These are phyloP conservation scores for Leuctra nigra DNA, from an alignment of 2,888 invertebrate species.

Conservation along the genomic window DNA sequence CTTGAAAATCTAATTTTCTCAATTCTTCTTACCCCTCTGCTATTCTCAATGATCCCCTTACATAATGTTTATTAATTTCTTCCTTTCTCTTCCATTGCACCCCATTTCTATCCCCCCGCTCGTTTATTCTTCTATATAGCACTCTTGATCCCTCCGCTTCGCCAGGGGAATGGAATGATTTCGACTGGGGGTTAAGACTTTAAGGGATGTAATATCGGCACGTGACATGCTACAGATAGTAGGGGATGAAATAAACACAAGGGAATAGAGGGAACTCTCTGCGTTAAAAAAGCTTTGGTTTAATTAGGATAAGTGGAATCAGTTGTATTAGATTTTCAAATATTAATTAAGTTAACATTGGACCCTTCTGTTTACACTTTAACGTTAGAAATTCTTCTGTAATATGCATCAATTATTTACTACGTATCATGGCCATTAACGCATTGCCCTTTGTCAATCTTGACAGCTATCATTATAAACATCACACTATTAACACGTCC, in stretches of 20 bases:
- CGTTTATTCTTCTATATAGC: conserved; percentile 1
- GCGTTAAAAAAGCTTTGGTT: too few species aligned
- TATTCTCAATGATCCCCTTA: conserved; percentile 10
- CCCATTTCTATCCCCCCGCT: conserved; percentile 8
- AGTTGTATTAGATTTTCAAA: too few species aligned
- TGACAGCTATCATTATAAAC: too few species aligned
- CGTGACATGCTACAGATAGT: conserved; percentile 21
- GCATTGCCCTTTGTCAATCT: too few species aligned
- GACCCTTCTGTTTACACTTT: too few species aligned
- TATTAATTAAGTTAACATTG: too few species aligned
- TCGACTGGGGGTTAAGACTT: conserved; percentile 5
- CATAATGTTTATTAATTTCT: conserved; percentile 21
- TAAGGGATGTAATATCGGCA: conserved; percentile 20
- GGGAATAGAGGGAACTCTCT: too few species aligned
- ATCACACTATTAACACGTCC: too few species aligned
- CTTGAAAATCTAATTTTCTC: too few species aligned
- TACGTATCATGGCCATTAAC: too few species aligned
- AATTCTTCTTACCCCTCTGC: neutral
- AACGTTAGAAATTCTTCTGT: too few species aligned
- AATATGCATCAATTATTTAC: too few species aligned
- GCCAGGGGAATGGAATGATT: conserved; percentile 10
- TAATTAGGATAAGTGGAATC: conserved; percentile 23
- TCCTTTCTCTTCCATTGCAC: conserved; percentile 14
- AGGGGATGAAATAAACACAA: conserved; percentile 8
- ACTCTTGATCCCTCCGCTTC: conserved; percentile 14